Evolutionary conservation across 1,140 invertebrate genomes (phyloP).

Genomic region (Atta cephalotes): DNA sequence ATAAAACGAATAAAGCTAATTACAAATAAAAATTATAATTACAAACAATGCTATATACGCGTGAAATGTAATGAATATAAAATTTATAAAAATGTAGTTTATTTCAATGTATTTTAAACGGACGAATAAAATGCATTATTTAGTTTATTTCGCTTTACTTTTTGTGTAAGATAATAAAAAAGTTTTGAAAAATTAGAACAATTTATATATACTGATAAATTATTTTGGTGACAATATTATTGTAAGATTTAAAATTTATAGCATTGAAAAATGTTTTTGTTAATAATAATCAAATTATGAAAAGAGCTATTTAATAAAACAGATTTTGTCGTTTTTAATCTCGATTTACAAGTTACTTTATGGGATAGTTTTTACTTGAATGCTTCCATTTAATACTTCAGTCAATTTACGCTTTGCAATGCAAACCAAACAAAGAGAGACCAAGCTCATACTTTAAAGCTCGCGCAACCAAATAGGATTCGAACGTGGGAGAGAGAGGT

Average conservation of each 20-base stretch:
- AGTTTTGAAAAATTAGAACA: not conserved
- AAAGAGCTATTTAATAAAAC: not conserved
- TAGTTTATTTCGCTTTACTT: not conserved
- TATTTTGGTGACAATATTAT: not conserved
- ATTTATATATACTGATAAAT: not conserved
- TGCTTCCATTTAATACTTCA: conserved; percentile 27
- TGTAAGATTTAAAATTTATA: not conserved
- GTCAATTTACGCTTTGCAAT: conserved; percentile 65
- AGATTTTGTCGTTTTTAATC: not conserved
- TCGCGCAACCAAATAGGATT: conserved; percentile 69
- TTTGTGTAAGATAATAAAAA: not conserved
- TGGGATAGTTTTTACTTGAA: conserved; percentile 12
- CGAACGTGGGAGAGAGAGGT: conserved; percentile 11
- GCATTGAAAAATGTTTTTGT: not conserved
- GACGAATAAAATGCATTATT: not conserved
- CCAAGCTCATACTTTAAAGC: conserved; percentile 69
- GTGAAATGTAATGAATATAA: not conserved
- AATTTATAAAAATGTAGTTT: not conserved
- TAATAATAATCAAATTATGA: conserved; percentile 2
- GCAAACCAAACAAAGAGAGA: conserved; percentile 23
- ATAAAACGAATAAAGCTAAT: no score
- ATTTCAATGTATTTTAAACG: not conserved
- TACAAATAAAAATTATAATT: no score
- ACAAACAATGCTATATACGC: no score
- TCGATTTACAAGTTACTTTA: conserved; percentile 25